Conservation (phyloP, 2,113 vertebrate genomes). For the Phaetusa simplex region DNA sequence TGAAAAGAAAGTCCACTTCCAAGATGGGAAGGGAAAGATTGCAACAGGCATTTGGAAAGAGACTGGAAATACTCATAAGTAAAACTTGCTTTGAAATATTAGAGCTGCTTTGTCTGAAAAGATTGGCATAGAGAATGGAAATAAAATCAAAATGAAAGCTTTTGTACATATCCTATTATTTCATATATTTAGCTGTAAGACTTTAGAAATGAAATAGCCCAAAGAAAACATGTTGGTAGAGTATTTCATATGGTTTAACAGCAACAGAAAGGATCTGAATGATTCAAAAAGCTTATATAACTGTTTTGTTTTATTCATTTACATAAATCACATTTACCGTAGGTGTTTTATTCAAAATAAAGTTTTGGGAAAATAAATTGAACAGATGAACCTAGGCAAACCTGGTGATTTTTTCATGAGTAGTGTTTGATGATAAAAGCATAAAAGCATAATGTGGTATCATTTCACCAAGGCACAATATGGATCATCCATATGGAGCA, state of each 20-base stretch:
- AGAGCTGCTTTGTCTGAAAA: conserved; percentile 57
- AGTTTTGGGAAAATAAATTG: conserved; percentile 80
- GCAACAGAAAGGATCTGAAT: conserved; percentile 66
- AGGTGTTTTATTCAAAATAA: conserved; percentile 85
- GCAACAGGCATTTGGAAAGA: conserved; percentile 42
- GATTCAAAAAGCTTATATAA: conserved; percentile 77
- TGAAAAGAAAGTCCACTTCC: background rate
- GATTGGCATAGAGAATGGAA: conserved; percentile 53
- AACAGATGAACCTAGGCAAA: conserved; percentile 82
- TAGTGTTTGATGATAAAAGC: conserved; percentile 85
- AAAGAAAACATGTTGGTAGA: conserved; percentile 49
- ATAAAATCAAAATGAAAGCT: conserved; percentile 67
- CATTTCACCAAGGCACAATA: conserved; percentile 81
- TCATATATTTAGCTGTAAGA: conserved; percentile 61
- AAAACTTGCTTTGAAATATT: conserved; percentile 68
- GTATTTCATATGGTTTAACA: conserved; percentile 58
- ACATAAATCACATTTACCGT: conserved; percentile 82
- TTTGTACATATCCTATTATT: conserved; percentile 68
- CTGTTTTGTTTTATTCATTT: conserved; percentile 80
- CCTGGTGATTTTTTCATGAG: conserved; percentile 81
- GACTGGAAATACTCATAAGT: conserved; percentile 51
- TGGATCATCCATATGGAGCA: conserved; percentile 83
- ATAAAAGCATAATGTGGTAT: conserved; percentile 81
- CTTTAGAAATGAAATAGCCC: conserved; percentile 71
- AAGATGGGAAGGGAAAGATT: conserved; percentile 11